These are phyloP conservation scores for Hypolimnas misippus DNA, from an alignment of 2,888 invertebrate species.

Conservation along the genomic window DNA sequence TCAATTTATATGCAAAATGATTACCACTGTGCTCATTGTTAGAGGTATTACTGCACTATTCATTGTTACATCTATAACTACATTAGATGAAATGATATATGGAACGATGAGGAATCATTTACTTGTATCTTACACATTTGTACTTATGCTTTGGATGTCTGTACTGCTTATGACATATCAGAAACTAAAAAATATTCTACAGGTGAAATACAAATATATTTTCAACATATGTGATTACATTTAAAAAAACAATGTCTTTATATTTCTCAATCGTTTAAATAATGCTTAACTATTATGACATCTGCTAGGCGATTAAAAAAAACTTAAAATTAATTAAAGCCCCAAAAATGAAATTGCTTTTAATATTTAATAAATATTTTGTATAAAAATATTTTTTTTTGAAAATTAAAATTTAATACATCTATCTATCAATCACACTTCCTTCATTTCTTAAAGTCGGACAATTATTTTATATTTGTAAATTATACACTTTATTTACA, in stretches of 20 bases:
- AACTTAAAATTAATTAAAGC: slow-evolving; percentile 43
- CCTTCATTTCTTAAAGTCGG: neutral
- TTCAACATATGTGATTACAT: neutral
- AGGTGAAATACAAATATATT: slow-evolving; percentile 9
- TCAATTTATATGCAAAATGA: no score
- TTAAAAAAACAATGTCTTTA: slow-evolving; percentile 10
- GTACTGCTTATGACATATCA: neutral
- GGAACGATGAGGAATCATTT: neutral
- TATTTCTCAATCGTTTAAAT: slow-evolving; percentile 13
- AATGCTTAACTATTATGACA: slow-evolving; percentile 12
- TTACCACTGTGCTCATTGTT: no score
- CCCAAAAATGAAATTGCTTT: slow-evolving; percentile 20
- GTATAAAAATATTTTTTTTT: neutral
- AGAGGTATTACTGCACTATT: neutral
- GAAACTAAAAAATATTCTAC: neutral
- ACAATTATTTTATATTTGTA: neutral
- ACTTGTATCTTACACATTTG: slow-evolving; percentile 39
- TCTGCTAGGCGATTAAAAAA: slow-evolving; percentile 11
- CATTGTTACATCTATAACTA: slow-evolving; percentile 10
- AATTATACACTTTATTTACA: neutral
- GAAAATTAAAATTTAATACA: neutral
- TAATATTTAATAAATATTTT: neutral
- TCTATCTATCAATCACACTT: neutral
- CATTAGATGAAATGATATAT: neutral
- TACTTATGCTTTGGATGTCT: slow-evolving; percentile 51